These are phyloP conservation scores for Temnothorax unifasciatus DNA, from an alignment of 2,888 invertebrate species.

Conservation along the genomic window DNA sequence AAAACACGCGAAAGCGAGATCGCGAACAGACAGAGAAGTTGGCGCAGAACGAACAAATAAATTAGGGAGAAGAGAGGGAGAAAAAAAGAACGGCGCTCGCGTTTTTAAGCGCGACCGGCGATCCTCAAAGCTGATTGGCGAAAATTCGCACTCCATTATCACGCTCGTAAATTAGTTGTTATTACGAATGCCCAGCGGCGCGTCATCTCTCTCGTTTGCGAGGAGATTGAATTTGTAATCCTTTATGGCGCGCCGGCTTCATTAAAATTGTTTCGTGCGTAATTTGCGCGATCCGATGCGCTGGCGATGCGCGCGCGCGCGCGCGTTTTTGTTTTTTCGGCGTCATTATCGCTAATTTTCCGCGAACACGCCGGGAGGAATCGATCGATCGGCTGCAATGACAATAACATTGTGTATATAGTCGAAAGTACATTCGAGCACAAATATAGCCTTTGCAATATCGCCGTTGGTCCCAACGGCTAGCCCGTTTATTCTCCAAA, in stretches of 20 bases:
- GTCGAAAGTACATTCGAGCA: slow-evolving; percentile 31
- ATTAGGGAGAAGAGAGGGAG: slow-evolving; percentile 9
- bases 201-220: slow-evolving; percentile 54
- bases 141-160: slow-evolving; percentile 71
- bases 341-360: slow-evolving; percentile 54
- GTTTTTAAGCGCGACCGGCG: slow-evolving; percentile 56
- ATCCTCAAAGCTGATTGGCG: slow-evolving; percentile 73
- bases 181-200: slow-evolving; percentile 57
- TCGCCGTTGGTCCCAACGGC: slow-evolving; percentile 5
- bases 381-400: slow-evolving; percentile 46
- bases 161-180: slow-evolving; percentile 56
- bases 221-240: slow-evolving; percentile 58
- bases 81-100: slow-evolving; percentile 33
- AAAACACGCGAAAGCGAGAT: slow-evolving; percentile 62
- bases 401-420: slow-evolving; percentile 38
- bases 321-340: slow-evolving; percentile 46
- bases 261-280: slow-evolving; percentile 59
- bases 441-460: slow-evolving; percentile 29
- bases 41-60: slow-evolving; percentile 53
- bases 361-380: slow-evolving; percentile 36
- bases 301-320: slow-evolving; percentile 30
- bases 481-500: slow-evolving; percentile 31
- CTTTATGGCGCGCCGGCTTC: slow-evolving; percentile 56
- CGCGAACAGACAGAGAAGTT: slow-evolving; percentile 47
- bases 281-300: slow-evolving; percentile 55